These are phyloP conservation scores for Tetrax tetrax DNA, from an alignment of 2,113 vertebrate species.

Conservation along the genomic window DNA sequence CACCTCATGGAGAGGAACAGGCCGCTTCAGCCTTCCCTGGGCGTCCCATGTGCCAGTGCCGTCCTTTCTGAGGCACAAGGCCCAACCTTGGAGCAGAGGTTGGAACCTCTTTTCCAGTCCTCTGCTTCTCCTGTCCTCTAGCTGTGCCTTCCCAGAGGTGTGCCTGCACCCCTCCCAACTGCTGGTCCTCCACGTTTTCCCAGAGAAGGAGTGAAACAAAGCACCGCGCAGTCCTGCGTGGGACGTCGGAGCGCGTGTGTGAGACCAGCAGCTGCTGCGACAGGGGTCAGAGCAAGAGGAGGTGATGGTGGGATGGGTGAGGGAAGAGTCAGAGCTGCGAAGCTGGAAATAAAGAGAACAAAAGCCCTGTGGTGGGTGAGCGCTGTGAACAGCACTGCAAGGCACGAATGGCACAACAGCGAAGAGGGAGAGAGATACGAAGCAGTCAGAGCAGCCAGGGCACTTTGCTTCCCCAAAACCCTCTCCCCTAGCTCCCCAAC, in stretches of 20 bases:
- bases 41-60: not conserved
- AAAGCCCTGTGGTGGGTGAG: not conserved
- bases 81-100: not conserved
- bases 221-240: not conserved
- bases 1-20: not conserved
- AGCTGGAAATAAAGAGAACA: not conserved
- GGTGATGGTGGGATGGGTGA: not conserved
- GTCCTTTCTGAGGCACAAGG: fast-evolving
- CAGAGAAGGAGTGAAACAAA: not conserved
- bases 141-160: not conserved
- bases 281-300: not conserved
- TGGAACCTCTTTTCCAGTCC: not conserved
- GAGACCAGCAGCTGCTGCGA: not conserved
- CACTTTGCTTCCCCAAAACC: not conserved
- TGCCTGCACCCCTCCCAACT: not conserved
- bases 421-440: not conserved
- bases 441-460: not conserved
- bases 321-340: not conserved
- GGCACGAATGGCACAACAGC: not conserved
- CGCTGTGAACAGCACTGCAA: not conserved
- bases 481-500: not conserved
- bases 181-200: not conserved
- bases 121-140: not conserved
- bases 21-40: not conserved
- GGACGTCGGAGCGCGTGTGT: not conserved